These are phyloP conservation scores for Willowsia nigromaculata DNA, from an alignment of 2,888 invertebrate genomes.

Conservation along the genomic window DNA sequence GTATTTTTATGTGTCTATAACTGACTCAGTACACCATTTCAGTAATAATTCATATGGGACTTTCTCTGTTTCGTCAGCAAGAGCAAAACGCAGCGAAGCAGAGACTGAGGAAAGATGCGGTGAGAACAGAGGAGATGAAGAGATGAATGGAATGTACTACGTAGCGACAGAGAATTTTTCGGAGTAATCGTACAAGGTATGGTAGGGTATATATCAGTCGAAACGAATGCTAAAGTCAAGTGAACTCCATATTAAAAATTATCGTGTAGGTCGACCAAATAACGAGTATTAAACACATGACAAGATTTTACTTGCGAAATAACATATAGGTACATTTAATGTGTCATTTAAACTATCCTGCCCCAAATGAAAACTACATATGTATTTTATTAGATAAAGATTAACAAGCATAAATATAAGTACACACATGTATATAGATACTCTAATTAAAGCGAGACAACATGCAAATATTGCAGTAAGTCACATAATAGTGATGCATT, in stretches of 20 bases:
- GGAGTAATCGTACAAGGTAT: too few relatives aligned
- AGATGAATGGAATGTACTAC: background rate
- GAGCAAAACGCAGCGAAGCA: background rate
- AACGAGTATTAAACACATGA: background rate
- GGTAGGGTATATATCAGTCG: too few relatives aligned
- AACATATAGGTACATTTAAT: background rate
- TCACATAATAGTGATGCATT: too few relatives aligned
- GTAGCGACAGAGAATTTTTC: background rate
- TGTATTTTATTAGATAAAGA: too few relatives aligned
- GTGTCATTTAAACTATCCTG: too few relatives aligned
- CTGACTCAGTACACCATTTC: conserved; percentile 37
- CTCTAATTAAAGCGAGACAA: too few relatives aligned
- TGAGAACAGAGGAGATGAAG: background rate
- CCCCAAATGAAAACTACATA: too few relatives aligned
- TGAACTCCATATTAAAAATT: background rate
- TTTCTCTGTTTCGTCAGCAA: conserved; percentile 37
- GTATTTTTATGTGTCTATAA: background rate
- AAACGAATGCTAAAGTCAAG: too few relatives aligned
- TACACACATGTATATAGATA: too few relatives aligned
- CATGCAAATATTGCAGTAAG: too few relatives aligned
- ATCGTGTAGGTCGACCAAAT: background rate
- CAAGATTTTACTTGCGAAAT: background rate
- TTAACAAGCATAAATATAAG: too few relatives aligned
- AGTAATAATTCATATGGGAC: conserved; percentile 52
- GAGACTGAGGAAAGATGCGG: background rate